Evolutionary conservation across 2,113 vertebrate species (phyloP).

Genomic region (Salvelinus fontinalis): DNA sequence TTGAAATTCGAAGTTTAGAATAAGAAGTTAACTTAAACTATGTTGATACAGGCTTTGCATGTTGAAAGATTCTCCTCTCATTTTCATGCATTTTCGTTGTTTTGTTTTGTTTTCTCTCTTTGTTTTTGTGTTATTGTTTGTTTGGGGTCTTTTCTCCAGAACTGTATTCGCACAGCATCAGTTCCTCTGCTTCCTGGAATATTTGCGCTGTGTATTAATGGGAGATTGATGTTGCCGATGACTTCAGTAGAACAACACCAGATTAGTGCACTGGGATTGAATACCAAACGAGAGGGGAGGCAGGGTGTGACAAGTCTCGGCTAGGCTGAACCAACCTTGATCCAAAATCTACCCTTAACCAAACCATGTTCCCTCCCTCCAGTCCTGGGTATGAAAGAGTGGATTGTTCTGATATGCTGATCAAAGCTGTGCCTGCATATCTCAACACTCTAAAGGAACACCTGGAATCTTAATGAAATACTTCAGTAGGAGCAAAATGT

Average conservation of each 20-base stretch:
- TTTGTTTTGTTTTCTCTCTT: background rate
- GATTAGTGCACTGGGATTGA: constrained; percentile 47
- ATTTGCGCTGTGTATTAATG: constrained; percentile 64
- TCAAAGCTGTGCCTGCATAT: constrained; percentile 63
- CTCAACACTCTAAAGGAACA: constrained; percentile 65
- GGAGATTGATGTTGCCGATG: constrained; percentile 69
- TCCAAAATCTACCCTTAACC: constrained; percentile 64
- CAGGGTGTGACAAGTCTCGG: constrained; percentile 48
- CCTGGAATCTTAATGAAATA: constrained; percentile 66
- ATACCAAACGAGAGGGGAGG: constrained; percentile 59
- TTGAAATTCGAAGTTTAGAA: constrained; percentile 22
- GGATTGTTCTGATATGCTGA: constrained; percentile 73
- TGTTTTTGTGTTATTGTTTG: constrained; percentile 1
- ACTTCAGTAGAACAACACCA: constrained; percentile 57
- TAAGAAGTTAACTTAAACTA: constrained; percentile 14
- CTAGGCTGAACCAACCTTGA: constrained; percentile 65
- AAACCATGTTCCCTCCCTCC: constrained; percentile 52
- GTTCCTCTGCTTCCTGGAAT: constrained; percentile 38
- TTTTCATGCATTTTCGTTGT: background rate
- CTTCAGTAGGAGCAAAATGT: constrained; percentile 57
- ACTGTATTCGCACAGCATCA: constrained; percentile 24
- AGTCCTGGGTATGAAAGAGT: constrained; percentile 64
- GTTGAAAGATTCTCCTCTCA: too few species aligned
- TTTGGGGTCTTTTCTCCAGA: background rate
- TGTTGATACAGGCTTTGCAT: background rate